phyloP scores from a whole-genome alignment of 2,888 invertebrate species.

The Calephelis perditalis region DNA sequence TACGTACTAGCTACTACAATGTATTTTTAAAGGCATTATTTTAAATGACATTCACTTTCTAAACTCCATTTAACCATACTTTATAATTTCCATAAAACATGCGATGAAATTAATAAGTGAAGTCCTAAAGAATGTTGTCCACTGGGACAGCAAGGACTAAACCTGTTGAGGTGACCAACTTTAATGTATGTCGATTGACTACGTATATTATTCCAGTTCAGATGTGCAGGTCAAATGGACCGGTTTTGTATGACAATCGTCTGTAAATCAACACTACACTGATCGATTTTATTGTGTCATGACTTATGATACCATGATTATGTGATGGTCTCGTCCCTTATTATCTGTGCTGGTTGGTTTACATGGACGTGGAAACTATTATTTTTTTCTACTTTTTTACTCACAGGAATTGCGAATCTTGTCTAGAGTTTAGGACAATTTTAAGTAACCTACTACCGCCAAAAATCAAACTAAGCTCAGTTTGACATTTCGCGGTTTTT shows the following conservation, averaged over 20 bases:
- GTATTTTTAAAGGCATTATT: slow-evolving; percentile 19
- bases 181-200: slow-evolving; percentile 64
- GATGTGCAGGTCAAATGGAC: slow-evolving; percentile 46
- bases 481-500: too few relatives aligned
- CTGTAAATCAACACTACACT: slow-evolving; percentile 49
- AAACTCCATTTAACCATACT: not conserved
- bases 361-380: too few relatives aligned
- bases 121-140: slow-evolving; percentile 44
- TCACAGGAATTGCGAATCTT: too few relatives aligned
- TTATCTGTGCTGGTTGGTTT: not conserved
- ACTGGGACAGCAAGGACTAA: slow-evolving; percentile 48
- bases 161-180: slow-evolving; percentile 56
- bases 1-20: too few relatives aligned
- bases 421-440: too few relatives aligned
- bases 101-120: slow-evolving; percentile 29
- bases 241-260: slow-evolving; percentile 56
- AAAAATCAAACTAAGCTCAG: too few relatives aligned
- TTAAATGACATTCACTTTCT: slow-evolving; percentile 23
- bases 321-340: not conserved
- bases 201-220: slow-evolving; percentile 59
- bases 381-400: too few relatives aligned
- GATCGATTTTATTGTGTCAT: slow-evolving; percentile 14
- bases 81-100: slow-evolving; percentile 31
- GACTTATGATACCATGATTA: not conserved
- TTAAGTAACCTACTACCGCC: too few relatives aligned